These are phyloP conservation scores for Spheniscus mendiculus DNA, from an alignment of 2,113 vertebrate species.

Conservation along the genomic window DNA sequence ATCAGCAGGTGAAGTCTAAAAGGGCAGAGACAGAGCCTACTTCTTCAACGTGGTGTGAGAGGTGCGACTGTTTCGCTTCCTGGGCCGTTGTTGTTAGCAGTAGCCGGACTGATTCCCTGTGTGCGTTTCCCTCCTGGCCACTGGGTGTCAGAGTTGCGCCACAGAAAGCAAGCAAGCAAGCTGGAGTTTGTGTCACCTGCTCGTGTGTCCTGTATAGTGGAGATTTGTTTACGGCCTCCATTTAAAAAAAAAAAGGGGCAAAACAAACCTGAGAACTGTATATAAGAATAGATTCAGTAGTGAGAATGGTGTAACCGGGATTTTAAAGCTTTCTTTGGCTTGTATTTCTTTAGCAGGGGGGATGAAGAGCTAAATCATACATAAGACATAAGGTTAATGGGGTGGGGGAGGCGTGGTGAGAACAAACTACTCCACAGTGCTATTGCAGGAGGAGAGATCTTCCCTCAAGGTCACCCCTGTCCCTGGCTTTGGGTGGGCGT, in stretches of 20 bases:
- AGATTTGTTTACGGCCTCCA: not conserved
- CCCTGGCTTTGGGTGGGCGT: not conserved
- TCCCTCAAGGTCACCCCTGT: rapidly evolving
- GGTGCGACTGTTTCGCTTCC: rapidly evolving
- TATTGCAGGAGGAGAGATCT: not conserved
- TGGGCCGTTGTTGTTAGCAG: rapidly evolving
- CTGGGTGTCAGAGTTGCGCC: constrained; percentile 26
- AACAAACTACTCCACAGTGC: not conserved
- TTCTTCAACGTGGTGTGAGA: no score
- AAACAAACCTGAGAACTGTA: not conserved
- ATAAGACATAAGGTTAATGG: rapidly evolving
- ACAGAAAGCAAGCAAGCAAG: not conserved
- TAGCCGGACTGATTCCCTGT: rapidly evolving
- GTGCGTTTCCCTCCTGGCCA: not conserved
- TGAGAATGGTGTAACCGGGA: not conserved
- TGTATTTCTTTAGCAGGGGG: not conserved
- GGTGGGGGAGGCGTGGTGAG: rapidly evolving
- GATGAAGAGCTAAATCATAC: not conserved
- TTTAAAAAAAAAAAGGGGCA: not conserved
- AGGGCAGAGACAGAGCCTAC: rapidly evolving
- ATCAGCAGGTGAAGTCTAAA: not conserved
- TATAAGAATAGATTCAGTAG: not conserved
- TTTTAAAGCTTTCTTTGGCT: not conserved
- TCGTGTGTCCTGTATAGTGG: not conserved
- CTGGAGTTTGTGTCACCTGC: rapidly evolving